Evolutionary conservation across 2,797 vertebrate species (phyloP), one percentile per base, ranked within the genome.

Genomic region (Scarus forsteni): DNA sequence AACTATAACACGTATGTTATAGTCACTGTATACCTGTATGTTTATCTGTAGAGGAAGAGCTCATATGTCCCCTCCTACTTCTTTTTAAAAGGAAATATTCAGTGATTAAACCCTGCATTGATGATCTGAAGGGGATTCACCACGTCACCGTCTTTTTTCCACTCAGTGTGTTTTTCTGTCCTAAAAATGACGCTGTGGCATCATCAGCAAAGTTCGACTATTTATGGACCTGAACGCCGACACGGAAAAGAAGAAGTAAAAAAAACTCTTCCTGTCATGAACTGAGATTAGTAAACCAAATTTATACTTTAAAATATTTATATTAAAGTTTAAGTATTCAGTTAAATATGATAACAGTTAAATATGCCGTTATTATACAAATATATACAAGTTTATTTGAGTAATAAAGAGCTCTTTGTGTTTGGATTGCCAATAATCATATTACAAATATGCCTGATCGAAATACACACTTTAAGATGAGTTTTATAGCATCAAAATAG

Each of bases 51-150:
- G 83, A 85, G 82, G 74, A 85, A 71, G 44, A 46, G 38, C 81
- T 65, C 76, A 78, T 77, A 61, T 69, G 78, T 85, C 69, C 81
- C 66, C 43, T 90, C 90, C 88, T 93, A 92, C 81, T 89, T 87
- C 76, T 86, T 80, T 91, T 90, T 81, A 86, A 92, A 91, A 87
- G 75, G 72, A 91, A 90, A 82, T 90, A 90, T 90, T 89, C 89
- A 87, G 77, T 85, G 80, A 93, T 91, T 90, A 91, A 93, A 94
- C 74, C 61, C 70, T 86, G 83, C 83, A 85, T 89, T 88, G 82
- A 89, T 89, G 84, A 79, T 83, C 79, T 67, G 11, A 71, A 74
- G 4, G 73, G 40, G 52, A 77, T 52, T 18, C 0, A 12, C 14
- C 11, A 13, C 14, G 43, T 44, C 2, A 44, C 12, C 15, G 7